Conservation (phyloP, 2,888 invertebrate genomes). For the Rhagonycha fulva region DNA sequence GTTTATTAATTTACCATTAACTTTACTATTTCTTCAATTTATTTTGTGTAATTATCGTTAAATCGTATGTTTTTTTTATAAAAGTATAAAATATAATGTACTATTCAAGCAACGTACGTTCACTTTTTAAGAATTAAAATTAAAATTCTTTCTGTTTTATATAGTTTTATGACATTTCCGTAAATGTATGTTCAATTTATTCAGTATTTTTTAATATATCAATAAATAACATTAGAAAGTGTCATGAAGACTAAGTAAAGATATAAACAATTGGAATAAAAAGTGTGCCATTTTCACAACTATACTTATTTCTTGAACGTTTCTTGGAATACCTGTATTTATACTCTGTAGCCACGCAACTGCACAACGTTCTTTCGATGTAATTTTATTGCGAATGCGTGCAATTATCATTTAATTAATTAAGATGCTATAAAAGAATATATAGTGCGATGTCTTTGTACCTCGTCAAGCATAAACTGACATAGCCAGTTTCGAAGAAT, state of each 20-base stretch:
- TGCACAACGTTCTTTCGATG: constrained; percentile 15
- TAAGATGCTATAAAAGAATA: constrained; percentile 34
- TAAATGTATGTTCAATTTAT: neutral
- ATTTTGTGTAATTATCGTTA: neutral
- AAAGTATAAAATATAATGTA: neutral
- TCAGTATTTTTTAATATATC: neutral
- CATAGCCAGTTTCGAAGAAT: constrained; percentile 17
- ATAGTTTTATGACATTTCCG: neutral
- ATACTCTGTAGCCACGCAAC: neutral
- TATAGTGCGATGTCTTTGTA: constrained; percentile 19
- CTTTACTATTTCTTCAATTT: neutral
- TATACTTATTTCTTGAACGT: constrained; percentile 11
- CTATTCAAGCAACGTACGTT: neutral
- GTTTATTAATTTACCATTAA: neutral
- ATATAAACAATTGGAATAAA: constrained; percentile 28
- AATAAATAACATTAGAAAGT: constrained; percentile 28
- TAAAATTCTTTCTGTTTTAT: neutral
- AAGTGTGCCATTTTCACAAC: constrained; percentile 27
- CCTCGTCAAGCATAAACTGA: constrained; percentile 7
- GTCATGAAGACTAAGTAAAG: constrained; percentile 21
- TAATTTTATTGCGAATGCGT: constrained; percentile 22
- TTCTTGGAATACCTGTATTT: constrained; percentile 13
- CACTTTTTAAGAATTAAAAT: neutral
- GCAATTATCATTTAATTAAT: constrained; percentile 35
- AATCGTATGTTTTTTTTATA: neutral